Evolutionary conservation across 2,113 vertebrate genomes (phyloP).

Genomic region (Pitta sordida): DNA sequence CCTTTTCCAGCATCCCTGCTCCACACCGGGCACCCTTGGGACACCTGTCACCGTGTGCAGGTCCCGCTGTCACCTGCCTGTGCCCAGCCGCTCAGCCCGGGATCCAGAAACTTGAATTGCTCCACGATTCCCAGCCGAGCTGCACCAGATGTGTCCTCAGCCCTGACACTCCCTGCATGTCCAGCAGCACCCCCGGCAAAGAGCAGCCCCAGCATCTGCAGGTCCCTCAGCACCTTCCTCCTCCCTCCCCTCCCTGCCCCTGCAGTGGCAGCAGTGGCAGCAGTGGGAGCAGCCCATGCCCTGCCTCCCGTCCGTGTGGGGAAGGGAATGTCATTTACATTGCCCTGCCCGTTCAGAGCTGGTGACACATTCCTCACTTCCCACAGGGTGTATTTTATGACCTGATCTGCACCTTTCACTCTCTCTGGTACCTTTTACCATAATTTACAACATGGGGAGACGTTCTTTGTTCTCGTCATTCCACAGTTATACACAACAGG

Average conservation of each 20-base stretch:
- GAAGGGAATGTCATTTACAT: not conserved
- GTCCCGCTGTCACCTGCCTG: not conserved
- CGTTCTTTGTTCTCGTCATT: not conserved
- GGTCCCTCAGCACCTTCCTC: not conserved
- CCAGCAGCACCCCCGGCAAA: not conserved
- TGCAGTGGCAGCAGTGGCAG: too few relatives aligned
- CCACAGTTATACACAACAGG: not conserved
- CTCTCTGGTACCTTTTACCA: not conserved
- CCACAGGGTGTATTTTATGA: not conserved
- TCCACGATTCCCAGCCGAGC: accelerated
- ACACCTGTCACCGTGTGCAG: accelerated
- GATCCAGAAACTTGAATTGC: not conserved
- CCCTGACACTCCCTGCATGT: not conserved
- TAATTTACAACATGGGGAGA: not conserved
- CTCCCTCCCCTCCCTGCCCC: too few relatives aligned
- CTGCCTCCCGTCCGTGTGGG: not conserved
- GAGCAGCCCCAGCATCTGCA: not conserved
- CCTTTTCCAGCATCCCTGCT: too few relatives aligned
- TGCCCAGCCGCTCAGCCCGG: not conserved
- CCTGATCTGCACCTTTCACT: not conserved
- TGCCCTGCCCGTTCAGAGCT: not conserved
- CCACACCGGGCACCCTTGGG: too few relatives aligned
- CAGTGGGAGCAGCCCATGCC: not conserved
- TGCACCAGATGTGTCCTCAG: not conserved
- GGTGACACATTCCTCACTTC: not conserved